Evolutionary conservation across 1,140 invertebrate genomes (phyloP).

Genomic region (Antheraea mylitta): DNA sequence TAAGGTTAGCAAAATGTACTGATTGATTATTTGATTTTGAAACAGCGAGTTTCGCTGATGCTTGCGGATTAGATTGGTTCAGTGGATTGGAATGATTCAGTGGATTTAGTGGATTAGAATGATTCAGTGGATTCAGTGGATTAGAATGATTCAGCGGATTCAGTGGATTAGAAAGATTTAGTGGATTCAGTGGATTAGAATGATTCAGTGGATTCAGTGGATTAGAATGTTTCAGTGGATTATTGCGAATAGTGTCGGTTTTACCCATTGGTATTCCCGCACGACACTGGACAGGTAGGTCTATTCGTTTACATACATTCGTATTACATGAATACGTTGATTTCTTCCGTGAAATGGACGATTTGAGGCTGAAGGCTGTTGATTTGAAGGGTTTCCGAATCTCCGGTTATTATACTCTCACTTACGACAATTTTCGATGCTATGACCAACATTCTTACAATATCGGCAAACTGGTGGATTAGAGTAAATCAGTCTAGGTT

Average conservation of each 20-base stretch:
- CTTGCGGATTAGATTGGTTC: neutral
- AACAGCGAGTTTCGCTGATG: neutral
- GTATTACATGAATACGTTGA: neutral
- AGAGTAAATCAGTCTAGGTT: neutral
- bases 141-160: no score
- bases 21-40: no score
- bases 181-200: no score
- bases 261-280: conserved; percentile 8
- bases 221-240: no score
- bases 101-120: neutral
- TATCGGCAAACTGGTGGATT: conserved; percentile 9
- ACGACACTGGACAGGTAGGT: neutral
- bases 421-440: conserved; percentile 10
- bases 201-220: no score
- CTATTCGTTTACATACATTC: conserved; percentile 13
- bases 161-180: no score
- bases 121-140: no score
- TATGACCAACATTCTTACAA: conserved; percentile 13
- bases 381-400: neutral
- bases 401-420: conserved; percentile 12
- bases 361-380: neutral
- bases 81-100: neutral
- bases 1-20: no score
- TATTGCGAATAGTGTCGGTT: neutral
- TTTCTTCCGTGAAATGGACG: no score